Percentiles rank a stretch among this genome's conserved stretches.
phyloP scores from a whole-genome alignment of 2,888 invertebrate genomes.

The Drosophila nr. perissopoda region DNA sequence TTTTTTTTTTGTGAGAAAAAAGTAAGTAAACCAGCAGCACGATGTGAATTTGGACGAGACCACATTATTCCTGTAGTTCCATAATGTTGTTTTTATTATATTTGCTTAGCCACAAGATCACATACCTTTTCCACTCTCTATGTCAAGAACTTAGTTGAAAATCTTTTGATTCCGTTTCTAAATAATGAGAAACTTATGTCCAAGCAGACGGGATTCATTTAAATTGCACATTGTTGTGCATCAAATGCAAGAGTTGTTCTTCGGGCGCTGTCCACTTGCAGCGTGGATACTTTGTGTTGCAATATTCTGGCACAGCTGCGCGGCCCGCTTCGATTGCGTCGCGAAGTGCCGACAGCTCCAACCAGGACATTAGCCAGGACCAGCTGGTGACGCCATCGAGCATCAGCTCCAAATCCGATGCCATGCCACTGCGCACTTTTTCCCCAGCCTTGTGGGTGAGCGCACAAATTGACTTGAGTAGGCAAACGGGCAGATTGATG shows the following conservation, averaged over 20 bases:
- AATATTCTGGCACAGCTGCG: slow-evolving; percentile 63
- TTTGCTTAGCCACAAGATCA: not conserved
- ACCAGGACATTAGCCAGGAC: slow-evolving; percentile 84
- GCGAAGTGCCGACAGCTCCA: slow-evolving; percentile 86
- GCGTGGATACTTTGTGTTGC: slow-evolving; percentile 85
- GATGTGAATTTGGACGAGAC: not conserved
- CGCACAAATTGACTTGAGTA: slow-evolving; percentile 87
- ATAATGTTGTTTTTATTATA: not conserved
- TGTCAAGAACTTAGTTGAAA: not conserved
- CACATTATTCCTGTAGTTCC: not conserved
- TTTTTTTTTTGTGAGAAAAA: not conserved
- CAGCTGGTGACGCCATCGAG: slow-evolving; percentile 86
- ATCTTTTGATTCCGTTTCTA: not conserved
- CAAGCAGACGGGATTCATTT: slow-evolving; percentile 36
- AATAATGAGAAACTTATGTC: not conserved
- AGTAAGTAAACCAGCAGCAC: not conserved
- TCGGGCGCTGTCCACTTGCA: slow-evolving; percentile 84
- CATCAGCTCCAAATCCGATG: slow-evolving; percentile 85
- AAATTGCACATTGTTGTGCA: slow-evolving; percentile 70
- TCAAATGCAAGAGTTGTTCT: slow-evolving; percentile 64
- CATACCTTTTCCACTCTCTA: not conserved
- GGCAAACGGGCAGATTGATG: slow-evolving; percentile 87
- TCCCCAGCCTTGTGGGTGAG: slow-evolving; percentile 84
- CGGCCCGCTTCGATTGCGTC: slow-evolving; percentile 86
- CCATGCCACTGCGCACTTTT: slow-evolving; percentile 79